phyloP scores from a whole-genome alignment of 2,797 vertebrate genomes.

The Sciurus carolinensis region DNA sequence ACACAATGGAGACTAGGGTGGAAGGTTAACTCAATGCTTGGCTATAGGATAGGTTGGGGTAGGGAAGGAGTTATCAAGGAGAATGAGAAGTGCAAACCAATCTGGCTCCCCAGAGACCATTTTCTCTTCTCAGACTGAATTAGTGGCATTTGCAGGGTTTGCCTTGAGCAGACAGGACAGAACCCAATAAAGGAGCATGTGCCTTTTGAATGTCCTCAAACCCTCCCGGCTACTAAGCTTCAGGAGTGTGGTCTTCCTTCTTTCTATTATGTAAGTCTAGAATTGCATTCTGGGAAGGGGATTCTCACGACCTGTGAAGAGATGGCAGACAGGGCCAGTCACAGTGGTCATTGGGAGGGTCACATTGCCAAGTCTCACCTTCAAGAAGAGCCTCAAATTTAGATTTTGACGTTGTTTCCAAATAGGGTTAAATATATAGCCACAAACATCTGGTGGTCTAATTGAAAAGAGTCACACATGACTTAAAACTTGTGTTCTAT shows the following conservation, averaged over 20 bases:
- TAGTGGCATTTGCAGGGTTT: neutral
- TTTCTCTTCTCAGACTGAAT: neutral
- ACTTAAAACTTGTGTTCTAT: neutral
- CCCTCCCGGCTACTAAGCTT: neutral
- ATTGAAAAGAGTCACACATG: neutral
- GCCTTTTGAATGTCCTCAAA: neutral
- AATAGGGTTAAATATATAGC: neutral
- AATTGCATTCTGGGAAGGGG: neutral
- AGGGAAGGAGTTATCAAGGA: neutral
- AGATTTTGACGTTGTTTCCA: constrained; percentile 20
- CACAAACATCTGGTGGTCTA: neutral
- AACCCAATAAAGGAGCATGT: neutral
- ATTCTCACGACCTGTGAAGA: neutral
- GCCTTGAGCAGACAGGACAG: neutral
- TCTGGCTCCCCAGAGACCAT: neutral
- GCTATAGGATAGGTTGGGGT: neutral
- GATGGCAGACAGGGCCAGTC: neutral
- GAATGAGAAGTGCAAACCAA: neutral
- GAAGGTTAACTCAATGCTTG: neutral
- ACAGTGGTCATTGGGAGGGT: neutral
- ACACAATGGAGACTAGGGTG: neutral
- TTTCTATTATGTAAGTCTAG: neutral
- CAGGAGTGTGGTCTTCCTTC: neutral
- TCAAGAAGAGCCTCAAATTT: neutral
- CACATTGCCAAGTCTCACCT: neutral